A percentile compares a stretch with the other conserved stretches of the same genome.
phyloP scores from a whole-genome alignment of 1,140 invertebrate genomes.

The Drosophila neocordata region DNA sequence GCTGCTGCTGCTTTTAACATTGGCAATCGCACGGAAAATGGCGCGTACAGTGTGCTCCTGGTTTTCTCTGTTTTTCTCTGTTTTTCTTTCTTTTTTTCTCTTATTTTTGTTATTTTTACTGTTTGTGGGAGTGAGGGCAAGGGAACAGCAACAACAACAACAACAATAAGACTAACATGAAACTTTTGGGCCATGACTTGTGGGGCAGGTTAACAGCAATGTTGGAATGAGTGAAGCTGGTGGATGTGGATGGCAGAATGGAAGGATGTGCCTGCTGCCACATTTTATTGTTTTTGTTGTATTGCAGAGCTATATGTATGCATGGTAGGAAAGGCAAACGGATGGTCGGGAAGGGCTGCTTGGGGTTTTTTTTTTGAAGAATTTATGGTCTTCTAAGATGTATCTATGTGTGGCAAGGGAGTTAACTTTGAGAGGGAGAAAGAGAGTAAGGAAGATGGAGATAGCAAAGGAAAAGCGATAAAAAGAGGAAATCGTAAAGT shows the following conservation, averaged over 20 bases:
- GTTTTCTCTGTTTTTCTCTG: conserved; percentile 23
- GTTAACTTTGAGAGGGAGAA: conserved; percentile 21
- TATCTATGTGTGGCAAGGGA: conserved; percentile 68
- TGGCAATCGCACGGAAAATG: conserved; percentile 79
- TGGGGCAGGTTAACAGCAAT: conserved; percentile 61
- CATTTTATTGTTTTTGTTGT: conserved; percentile 80
- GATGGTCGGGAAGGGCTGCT: conserved; percentile 31
- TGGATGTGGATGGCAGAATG: conserved; percentile 29
- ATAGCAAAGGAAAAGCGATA: neutral
- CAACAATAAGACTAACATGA: conserved; percentile 38
- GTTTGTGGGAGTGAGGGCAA: conserved; percentile 40
- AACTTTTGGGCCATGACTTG: conserved; percentile 66
- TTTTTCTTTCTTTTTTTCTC: neutral
- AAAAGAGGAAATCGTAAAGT: neutral
- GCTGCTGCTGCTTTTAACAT: conserved; percentile 62
- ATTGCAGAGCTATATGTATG: conserved; percentile 41
- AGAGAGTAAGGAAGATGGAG: neutral
- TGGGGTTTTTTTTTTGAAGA: conserved; percentile 69
- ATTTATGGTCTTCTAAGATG: conserved; percentile 82
- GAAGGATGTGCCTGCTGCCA: conserved; percentile 54
- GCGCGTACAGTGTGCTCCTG: conserved; percentile 76
- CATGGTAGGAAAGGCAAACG: neutral
- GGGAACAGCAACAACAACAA: conserved; percentile 33
- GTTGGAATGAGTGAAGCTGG: conserved; percentile 2
- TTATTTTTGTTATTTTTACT: conserved; percentile 47